A percentile compares a stretch with the other conserved stretches of the same genome.
Evolutionary conservation across 2,888 invertebrate species (phyloP).

Genomic region (Drosophila setosimentum): DNA sequence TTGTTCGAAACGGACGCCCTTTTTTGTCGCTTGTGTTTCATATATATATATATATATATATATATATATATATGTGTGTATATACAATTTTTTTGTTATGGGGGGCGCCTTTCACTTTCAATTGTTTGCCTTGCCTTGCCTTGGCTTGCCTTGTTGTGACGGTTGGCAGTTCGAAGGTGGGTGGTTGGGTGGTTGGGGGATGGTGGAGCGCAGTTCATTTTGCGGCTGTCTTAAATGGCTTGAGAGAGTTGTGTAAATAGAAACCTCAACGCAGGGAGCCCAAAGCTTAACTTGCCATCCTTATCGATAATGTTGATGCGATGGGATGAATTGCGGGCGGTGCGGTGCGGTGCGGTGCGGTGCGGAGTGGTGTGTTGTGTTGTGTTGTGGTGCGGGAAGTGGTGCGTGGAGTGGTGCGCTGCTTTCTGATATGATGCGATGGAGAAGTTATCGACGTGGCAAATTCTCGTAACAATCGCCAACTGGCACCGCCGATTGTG

Average conservation of each 20-base stretch:
- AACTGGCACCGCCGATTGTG: slow-evolving; percentile 63
- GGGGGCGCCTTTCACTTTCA: slow-evolving; percentile 39
- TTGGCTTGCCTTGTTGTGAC: slow-evolving; percentile 3
- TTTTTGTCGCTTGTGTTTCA: slow-evolving; percentile 52
- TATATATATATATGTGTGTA: slow-evolving; percentile 3
- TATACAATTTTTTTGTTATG: not conserved
- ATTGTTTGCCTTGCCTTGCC: slow-evolving; percentile 36
- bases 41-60: slow-evolving; percentile 9
- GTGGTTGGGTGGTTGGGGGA: slow-evolving; percentile 19
- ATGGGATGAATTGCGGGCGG: not conserved
- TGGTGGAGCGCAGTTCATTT: slow-evolving; percentile 61
- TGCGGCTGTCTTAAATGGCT: slow-evolving; percentile 71
- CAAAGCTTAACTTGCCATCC: slow-evolving; percentile 34
- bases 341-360: not conserved
- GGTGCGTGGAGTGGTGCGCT: slow-evolving; percentile 5
- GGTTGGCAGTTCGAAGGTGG: not conserved
- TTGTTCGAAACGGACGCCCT: slow-evolving; percentile 11
- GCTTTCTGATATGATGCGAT: slow-evolving; percentile 31
- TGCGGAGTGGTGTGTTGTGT: not conserved
- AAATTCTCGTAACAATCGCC: slow-evolving; percentile 68
- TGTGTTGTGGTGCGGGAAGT: slow-evolving; percentile 18
- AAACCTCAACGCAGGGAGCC: slow-evolving; percentile 46
- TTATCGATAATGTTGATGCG: slow-evolving; percentile 38
- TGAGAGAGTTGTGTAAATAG: slow-evolving; percentile 70
- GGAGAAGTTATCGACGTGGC: slow-evolving; percentile 49